Percentiles rank a stretch among this genome's conserved stretches.
phyloP scores from a whole-genome alignment of 2,888 invertebrate species.

The Carterocephalus palaemon region DNA sequence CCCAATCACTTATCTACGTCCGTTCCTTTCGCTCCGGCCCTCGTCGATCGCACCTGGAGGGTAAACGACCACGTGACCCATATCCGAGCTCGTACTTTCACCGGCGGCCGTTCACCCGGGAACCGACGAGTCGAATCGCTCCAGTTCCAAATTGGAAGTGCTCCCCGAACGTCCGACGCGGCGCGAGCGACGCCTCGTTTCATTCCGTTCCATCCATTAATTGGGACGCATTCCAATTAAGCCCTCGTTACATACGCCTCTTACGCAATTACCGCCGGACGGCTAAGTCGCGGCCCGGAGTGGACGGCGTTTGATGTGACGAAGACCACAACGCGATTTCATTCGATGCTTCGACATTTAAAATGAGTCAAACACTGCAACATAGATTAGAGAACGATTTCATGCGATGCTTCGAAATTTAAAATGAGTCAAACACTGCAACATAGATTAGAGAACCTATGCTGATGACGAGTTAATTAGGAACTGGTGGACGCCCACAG shows the following conservation, averaged over 20 bases:
- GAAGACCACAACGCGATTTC: too few relatives aligned
- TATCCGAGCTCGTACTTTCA: conserved; percentile 70
- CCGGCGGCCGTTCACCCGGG: conserved; percentile 74
- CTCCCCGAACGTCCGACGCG: conserved; percentile 35
- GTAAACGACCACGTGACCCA: conserved; percentile 77
- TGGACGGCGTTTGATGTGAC: conserved; percentile 4
- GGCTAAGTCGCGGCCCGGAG: conserved; percentile 10
- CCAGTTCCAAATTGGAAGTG: conserved; percentile 67
- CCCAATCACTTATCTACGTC: conserved; percentile 8
- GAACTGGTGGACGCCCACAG: too few relatives aligned
- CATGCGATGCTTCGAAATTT: too few relatives aligned
- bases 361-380: too few relatives aligned
- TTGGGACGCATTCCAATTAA: conserved; percentile 77
- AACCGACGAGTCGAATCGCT: conserved; percentile 58
- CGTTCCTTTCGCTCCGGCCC: conserved; percentile 1
- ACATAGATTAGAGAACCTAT: too few relatives aligned
- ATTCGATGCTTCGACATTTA: too few relatives aligned
- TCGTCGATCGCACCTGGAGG: conserved; percentile 48
- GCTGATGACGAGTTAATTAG: too few relatives aligned
- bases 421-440: too few relatives aligned
- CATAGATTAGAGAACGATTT: too few relatives aligned
- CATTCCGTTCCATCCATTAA: conserved; percentile 49
- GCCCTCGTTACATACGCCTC: conserved; percentile 62
- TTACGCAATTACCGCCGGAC: conserved; percentile 61
- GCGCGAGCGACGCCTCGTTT: conserved; percentile 31